These are phyloP conservation scores for Allophyes oxyacanthae DNA, from an alignment of 2,888 invertebrate genomes.

Conservation along the genomic window DNA sequence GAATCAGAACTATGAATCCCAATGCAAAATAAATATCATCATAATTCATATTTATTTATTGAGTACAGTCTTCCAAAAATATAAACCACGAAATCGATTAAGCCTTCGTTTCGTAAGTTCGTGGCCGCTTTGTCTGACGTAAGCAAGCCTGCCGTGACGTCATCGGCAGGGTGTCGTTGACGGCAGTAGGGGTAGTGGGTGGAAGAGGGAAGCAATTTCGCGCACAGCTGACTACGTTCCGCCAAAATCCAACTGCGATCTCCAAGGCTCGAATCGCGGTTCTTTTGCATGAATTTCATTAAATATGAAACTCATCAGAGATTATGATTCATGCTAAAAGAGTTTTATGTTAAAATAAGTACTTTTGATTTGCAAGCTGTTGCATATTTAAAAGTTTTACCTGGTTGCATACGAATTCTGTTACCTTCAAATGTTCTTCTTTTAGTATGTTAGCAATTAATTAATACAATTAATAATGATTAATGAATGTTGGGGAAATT, in stretches of 20 bases:
- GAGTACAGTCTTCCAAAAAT: conserved; percentile 37
- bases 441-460: conserved; percentile 1
- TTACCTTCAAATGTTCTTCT: neutral
- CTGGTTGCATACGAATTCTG: conserved; percentile 6
- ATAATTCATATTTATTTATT: conserved; percentile 43
- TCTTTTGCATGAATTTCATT: conserved; percentile 59
- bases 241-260: conserved; percentile 69
- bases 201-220: conserved; percentile 76
- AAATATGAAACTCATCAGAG: conserved; percentile 49
- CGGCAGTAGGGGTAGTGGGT: conserved; percentile 60
- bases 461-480: conserved; percentile 27
- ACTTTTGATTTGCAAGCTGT: conserved; percentile 19
- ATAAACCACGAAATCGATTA: conserved; percentile 81
- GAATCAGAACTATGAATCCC: conserved; percentile 14
- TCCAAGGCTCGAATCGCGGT: conserved; percentile 38
- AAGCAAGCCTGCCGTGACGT: conserved; percentile 81
- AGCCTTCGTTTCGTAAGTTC: conserved; percentile 79
- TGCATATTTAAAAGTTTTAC: conserved; percentile 16
- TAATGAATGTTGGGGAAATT: conserved; percentile 22
- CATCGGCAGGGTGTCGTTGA: conserved; percentile 71
- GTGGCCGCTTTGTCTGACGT: conserved; percentile 82
- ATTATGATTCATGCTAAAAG: conserved; percentile 44
- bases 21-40: conserved; percentile 15
- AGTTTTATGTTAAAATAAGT: conserved; percentile 40
- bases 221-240: conserved; percentile 82